Base-by-base conservation (phyloP, 2,888 invertebrate species). In the Aspidapion aeneum region DNA sequence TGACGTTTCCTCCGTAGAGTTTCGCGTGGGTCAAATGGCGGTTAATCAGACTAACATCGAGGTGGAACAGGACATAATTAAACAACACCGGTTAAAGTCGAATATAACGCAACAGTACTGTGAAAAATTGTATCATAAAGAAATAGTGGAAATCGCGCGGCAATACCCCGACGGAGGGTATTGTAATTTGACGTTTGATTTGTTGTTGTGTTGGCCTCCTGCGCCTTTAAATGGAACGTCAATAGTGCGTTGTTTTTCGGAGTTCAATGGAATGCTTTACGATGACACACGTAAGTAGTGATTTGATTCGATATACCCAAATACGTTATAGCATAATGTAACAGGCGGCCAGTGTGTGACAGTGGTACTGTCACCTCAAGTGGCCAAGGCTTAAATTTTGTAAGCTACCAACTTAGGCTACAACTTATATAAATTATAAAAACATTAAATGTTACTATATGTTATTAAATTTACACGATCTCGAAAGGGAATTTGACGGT, bases 191-290 rank as follows among this genome's bases (percentile, higher is more conserved):
- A 86, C 85, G 70, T 91, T 88, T 82, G 94, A 94, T 75, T 85
- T 86, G 1, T 81, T 93, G 63, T 82, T 92, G 48, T 95, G 94
- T 78, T 95, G 94, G 95, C 93, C 92, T 12, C 85, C 88, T 1
- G 92, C 94, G 1, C 83, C 85, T 0, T 85, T 86, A 66, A 89
- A 89, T 67, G 85, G 87, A 0, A 78, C 86, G 58, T 90, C 91
- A 1, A 81, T 86, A 21, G 85, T 93, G 69, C 87, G 89, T 57
- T 95, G 95, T 78, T 91, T 94, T 74, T 86, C 87, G 56, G 89
- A 92, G 73, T 83, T 94, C 63, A 85, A 89, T 70, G 91, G 91
- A 64, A 86, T 93, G 62, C 85, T 84, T 69, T 94, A 94, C 75
- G 94, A 94, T 76, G 87, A 87, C 68, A 86, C 90, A 76, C 88